Conservation (phyloP, 2,888 invertebrate genomes). For the Acholoe squamosa region DNA sequence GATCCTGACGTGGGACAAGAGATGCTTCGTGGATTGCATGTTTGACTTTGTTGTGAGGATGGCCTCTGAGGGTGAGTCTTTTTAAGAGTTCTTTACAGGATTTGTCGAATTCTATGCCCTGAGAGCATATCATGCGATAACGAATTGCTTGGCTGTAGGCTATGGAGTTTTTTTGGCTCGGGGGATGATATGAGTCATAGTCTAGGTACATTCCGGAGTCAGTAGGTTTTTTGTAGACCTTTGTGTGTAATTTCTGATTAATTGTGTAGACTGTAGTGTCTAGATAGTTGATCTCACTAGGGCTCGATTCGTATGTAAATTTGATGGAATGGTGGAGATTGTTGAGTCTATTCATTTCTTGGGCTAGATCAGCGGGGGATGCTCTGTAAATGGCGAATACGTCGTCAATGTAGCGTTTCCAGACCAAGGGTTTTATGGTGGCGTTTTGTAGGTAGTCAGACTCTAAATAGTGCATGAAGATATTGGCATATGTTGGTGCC, state of each 20-base stretch:
- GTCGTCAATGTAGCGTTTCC: slow-evolving; percentile 37
- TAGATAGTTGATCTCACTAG: background rate
- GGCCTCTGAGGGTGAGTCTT: slow-evolving; percentile 1
- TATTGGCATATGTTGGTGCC: slow-evolving; percentile 35
- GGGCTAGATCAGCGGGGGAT: background rate
- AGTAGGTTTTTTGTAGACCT: slow-evolving; percentile 39
- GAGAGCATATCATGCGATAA: background rate
- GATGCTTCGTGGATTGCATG: background rate
- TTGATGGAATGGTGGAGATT: background rate
- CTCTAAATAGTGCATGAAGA: slow-evolving; percentile 33
- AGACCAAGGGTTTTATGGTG: background rate
- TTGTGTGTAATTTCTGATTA: background rate
- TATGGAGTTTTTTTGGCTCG: background rate
- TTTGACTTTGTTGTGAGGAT: background rate
- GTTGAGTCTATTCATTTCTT: background rate
- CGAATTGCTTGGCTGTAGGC: slow-evolving; percentile 28
- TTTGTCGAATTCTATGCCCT: background rate
- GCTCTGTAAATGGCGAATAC: background rate
- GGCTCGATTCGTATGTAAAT: background rate
- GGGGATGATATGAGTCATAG: background rate
- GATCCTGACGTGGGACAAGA: background rate
- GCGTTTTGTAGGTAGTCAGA: too few relatives aligned
- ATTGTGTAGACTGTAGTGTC: slow-evolving; percentile 33
- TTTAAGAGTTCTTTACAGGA: background rate
- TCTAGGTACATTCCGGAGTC: slow-evolving; percentile 18